Base-by-base conservation (phyloP, 2,113 vertebrate species). In the Tinamus guttatus region DNA sequence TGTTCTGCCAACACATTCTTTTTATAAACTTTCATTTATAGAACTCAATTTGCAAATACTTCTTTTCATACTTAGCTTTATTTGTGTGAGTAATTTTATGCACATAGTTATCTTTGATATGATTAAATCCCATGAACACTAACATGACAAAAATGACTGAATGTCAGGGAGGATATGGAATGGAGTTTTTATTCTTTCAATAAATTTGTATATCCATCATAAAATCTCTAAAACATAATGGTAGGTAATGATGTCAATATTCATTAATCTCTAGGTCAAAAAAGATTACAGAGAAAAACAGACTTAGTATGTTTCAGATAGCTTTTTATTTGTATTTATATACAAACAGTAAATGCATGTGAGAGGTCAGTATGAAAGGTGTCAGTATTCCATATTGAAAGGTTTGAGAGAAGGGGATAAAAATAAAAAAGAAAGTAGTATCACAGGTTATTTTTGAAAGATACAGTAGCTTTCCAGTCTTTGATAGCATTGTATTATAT, bases 31-130 rank as follows among this genome's bases (percentile, higher is more conserved):
- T 30, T 52, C 12, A 36, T 15, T 36, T 84, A 36, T n/a, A 63
- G 1, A 30, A 43, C 47, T 56, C 41, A n/a, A 19, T 89, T 83
- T 86, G 13, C 6, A 75, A 62, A n/a, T 62, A 40, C 59, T 65
- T 85, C 64, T 62, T 4, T 59, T 20, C n/a, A 21, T 22, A 24
- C 14, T 10, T 24, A 68, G 2, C 27, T 62, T 62, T 77, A 10
- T 12, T 77, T 3, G 3, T 40, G 5, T 22, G 8, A 75, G 14
- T 30, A 41, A 40, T 7, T 11, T 0, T 1, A 56, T 17, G 6
- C 16, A 22, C 0, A 0, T 27, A 63, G 12, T 4, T 52, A 7
- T 59, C 17, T 76, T 76, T 18, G 45, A 47, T 47, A 47, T 47
- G 45, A 47, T 47, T 47, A 47, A 47, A 47, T 47, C 45, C 45